Percentiles rank a stretch among this genome's conserved stretches.
These are phyloP conservation scores for Amiota minor DNA, from an alignment of 2,888 invertebrate species.

Conservation along the genomic window DNA sequence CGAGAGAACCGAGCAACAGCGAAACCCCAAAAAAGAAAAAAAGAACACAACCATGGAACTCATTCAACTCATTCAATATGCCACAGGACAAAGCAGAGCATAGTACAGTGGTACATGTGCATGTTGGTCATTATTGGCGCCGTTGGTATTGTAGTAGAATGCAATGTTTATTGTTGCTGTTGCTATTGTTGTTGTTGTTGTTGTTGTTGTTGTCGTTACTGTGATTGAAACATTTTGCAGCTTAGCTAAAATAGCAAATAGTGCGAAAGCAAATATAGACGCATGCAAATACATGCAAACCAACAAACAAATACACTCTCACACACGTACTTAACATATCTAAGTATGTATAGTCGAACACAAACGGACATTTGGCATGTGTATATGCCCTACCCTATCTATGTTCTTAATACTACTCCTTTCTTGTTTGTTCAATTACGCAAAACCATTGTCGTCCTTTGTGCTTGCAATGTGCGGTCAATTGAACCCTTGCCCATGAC, in stretches of 20 bases:
- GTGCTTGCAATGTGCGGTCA: background rate
- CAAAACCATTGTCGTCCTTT: constrained; percentile 2
- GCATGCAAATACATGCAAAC: constrained; percentile 22
- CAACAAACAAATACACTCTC: constrained; percentile 11
- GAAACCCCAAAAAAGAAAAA: background rate
- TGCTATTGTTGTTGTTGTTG: constrained; percentile 5
- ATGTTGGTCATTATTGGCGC: background rate
- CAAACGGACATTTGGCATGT: too few species aligned
- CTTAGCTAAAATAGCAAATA: constrained; percentile 15
- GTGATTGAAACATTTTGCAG: constrained; percentile 19
- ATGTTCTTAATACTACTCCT: background rate
- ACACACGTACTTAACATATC: background rate
- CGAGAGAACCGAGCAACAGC: background rate
- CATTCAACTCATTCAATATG: too few species aligned
- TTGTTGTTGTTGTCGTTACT: constrained; percentile 11
- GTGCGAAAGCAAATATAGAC: constrained; percentile 18
- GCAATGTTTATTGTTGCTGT: constrained; percentile 14
- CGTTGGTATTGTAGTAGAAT: background rate
- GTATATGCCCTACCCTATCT: background rate
- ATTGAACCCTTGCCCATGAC: background rate
- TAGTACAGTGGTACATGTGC: too few species aligned
- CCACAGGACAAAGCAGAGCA: too few species aligned
- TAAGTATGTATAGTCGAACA: too few species aligned
- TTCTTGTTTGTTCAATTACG: constrained; percentile 22
- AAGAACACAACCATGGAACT: too few species aligned